A percentile compares a stretch with the other conserved stretches of the same genome.
Conservation (phyloP, 2,113 vertebrate species). For the Oplegnathus fasciatus region DNA sequence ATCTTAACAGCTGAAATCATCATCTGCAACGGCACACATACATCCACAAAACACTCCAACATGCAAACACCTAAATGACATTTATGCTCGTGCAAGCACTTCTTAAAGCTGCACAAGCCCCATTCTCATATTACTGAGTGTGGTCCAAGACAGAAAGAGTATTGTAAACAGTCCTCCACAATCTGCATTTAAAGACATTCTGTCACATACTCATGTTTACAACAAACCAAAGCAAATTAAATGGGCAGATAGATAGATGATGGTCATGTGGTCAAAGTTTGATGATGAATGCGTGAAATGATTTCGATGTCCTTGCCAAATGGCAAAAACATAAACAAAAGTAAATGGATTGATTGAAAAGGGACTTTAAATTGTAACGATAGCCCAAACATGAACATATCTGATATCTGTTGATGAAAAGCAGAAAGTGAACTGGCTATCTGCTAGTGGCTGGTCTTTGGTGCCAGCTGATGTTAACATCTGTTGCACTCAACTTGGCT, state of each 20-base stretch:
- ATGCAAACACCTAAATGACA: conserved; percentile 8
- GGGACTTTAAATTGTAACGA: no score
- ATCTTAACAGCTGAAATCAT: conserved; percentile 32
- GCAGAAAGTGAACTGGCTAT: no score
- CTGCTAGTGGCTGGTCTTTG: no score
- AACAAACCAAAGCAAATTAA: not conserved
- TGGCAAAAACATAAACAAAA: not conserved
- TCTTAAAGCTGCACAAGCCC: no score
- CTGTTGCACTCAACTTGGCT: no score
- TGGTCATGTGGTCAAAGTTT: not conserved
- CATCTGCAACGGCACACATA: conserved; percentile 1
- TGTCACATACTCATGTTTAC: not conserved
- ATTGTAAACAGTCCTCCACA: not conserved
- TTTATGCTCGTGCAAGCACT: not conserved
- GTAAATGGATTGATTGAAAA: not conserved
- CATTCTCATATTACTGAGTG: not conserved
- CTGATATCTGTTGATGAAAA: no score
- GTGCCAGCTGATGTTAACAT: no score
- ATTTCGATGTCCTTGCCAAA: not conserved
- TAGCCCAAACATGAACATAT: no score
- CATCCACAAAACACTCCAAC: not conserved
- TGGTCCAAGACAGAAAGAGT: not conserved
- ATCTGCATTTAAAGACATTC: not conserved
- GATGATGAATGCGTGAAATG: not conserved
- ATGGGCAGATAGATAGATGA: no score